phyloP scores from a whole-genome alignment of 2,797 vertebrate species.

The Kryptolebias ocellatus region DNA sequence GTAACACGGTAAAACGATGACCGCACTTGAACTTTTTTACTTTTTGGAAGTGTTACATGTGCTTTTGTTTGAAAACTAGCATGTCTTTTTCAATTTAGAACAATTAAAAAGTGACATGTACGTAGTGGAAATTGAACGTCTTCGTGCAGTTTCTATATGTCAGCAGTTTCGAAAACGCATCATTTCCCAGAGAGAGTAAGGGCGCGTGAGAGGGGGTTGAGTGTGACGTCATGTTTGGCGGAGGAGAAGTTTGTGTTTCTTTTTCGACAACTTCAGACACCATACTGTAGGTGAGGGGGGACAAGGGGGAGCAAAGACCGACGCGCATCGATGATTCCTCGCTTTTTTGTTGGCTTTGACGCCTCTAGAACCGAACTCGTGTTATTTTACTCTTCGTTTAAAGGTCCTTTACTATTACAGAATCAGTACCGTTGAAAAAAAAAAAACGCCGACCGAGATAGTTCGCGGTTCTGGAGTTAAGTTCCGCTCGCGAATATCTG shows the following conservation, averaged over 20 bases:
- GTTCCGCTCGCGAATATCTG: background rate
- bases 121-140: background rate
- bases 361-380: background rate
- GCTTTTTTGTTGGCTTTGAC: background rate
- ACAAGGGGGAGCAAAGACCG: background rate
- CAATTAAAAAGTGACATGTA: no score
- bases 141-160: background rate
- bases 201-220: conserved; percentile 15
- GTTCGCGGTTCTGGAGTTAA: conserved; percentile 1
- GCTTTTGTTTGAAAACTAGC: no score
- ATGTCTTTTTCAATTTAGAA: no score
- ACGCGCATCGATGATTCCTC: background rate
- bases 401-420: background rate
- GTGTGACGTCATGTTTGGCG: conserved; percentile 79
- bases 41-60: accelerated
- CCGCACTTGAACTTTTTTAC: background rate
- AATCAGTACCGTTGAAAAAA: background rate
- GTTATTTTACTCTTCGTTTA: background rate
- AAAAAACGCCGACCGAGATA: background rate
- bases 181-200: conserved; percentile 4
- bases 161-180: conserved; percentile 26
- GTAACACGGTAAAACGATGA: background rate
- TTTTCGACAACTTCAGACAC: conserved; percentile 33
- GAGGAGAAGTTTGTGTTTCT: conserved; percentile 46
- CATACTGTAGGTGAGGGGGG: background rate